Evolutionary conservation across 35 echinoderm and acorn worm genomes (phyloP).

Genomic region (Apostichopus japonicus): DNA sequence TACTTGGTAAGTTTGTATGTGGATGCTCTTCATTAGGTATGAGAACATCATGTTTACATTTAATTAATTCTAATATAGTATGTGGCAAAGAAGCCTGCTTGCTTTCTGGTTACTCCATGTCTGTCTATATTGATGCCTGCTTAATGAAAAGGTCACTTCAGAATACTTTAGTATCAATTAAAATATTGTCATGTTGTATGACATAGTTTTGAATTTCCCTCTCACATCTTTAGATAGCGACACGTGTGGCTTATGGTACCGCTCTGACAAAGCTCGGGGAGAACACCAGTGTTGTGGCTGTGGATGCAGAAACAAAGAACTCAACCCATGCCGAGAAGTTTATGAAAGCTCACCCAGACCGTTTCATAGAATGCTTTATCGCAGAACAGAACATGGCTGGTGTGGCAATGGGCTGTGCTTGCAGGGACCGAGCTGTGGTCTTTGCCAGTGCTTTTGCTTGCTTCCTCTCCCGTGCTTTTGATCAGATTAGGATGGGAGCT

Average conservation of each 20-base stretch:
- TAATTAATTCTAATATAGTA: too few species aligned
- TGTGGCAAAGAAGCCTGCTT: too few species aligned
- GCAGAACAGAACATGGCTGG: slow-evolving; percentile 97
- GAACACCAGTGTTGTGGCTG: slow-evolving; percentile 70
- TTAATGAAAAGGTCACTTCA: too few species aligned
- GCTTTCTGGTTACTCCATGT: too few species aligned
- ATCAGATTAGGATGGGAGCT: slow-evolving; percentile 99
- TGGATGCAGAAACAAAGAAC: slow-evolving; percentile 98
- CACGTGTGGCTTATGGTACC: slow-evolving; percentile 92
- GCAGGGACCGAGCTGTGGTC: slow-evolving; percentile 81
- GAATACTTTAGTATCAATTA: too few species aligned
- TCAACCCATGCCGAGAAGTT: slow-evolving; percentile 89
- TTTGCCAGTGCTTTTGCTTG: slow-evolving; percentile 96
- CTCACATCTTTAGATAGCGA: slow-evolving; percentile 67
- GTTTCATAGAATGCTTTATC: slow-evolving; percentile 96
- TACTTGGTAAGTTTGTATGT: too few species aligned
- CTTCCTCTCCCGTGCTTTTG: slow-evolving; percentile 84
- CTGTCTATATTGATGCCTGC: too few species aligned
- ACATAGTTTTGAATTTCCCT: too few species aligned
- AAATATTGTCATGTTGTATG: too few species aligned
- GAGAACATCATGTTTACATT: too few species aligned
- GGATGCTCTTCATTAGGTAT: too few species aligned
- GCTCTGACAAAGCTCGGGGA: slow-evolving; percentile 85
- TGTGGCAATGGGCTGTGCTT: slow-evolving; percentile 84
- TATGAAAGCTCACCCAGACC: slow-evolving; percentile 74